These are phyloP conservation scores for Ondatra zibethicus DNA, from an alignment of 2,113 vertebrate genomes.

Conservation along the genomic window DNA sequence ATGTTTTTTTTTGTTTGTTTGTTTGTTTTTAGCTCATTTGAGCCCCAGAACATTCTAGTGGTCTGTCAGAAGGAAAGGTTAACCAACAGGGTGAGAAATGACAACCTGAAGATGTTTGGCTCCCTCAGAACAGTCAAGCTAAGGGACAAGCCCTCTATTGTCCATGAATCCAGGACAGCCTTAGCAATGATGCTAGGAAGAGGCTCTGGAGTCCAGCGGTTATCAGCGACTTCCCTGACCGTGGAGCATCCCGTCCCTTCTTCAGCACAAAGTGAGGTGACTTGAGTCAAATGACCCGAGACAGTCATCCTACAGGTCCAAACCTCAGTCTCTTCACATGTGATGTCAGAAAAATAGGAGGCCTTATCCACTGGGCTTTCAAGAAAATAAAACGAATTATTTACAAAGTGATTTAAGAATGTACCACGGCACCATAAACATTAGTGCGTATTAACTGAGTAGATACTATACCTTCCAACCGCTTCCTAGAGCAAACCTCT, in stretches of 20 bases:
- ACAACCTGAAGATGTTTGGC: neutral
- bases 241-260: neutral
- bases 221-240: neutral
- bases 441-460: neutral
- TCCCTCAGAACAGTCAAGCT: neutral
- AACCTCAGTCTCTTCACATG: neutral
- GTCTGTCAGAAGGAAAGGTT: neutral
- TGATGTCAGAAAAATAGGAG: neutral
- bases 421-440: neutral
- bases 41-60: neutral
- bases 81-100: neutral
- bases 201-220: too few species aligned
- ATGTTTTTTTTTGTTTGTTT: too few species aligned
- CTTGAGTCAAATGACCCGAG: too few species aligned
- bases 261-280: neutral
- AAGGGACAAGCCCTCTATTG: neutral
- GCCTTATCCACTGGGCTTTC: neutral
- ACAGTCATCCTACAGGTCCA: neutral
- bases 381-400: slow-evolving; percentile 21
- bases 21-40: neutral
- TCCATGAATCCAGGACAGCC: neutral
- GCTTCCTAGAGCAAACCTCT: neutral
- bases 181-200: neutral
- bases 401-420: slow-evolving; percentile 3
- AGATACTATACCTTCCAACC: slow-evolving; percentile 5